Conservation (phyloP, 2,888 invertebrate species). For the Xanthia icteritia region DNA sequence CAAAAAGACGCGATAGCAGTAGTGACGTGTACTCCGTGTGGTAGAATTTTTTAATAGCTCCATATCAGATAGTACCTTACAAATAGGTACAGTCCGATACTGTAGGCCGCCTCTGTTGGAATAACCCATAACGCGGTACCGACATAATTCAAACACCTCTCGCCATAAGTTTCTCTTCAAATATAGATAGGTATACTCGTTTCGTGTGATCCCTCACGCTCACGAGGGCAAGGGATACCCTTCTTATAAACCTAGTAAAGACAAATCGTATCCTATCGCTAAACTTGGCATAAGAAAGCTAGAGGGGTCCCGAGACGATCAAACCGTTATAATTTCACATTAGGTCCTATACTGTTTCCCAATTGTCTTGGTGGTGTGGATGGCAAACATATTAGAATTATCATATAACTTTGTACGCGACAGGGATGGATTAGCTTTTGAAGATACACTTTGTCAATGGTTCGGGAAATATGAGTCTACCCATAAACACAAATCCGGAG, state of each 20-base stretch:
- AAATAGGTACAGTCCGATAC: neutral
- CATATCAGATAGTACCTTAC: neutral
- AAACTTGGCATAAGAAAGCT: neutral
- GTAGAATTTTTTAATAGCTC: neutral
- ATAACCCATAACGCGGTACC: neutral
- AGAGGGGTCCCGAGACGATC: neutral
- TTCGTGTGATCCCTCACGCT: neutral
- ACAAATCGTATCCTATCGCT: neutral
- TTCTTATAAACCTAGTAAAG: too few relatives aligned
- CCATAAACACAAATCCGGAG: too few relatives aligned
- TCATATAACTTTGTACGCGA: too few relatives aligned
- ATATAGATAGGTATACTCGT: neutral
- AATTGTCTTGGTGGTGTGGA: too few relatives aligned
- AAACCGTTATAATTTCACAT: neutral
- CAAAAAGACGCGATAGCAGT: too few relatives aligned
- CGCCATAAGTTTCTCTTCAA: neutral
- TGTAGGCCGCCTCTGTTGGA: neutral
- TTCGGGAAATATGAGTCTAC: too few relatives aligned
- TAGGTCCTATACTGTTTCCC: too few relatives aligned
- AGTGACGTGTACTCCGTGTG: neutral
- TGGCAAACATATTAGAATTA: too few relatives aligned
- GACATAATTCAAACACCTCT: neutral
- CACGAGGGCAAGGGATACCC: too few relatives aligned
- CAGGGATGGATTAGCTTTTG: too few relatives aligned
- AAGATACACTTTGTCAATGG: too few relatives aligned